These are phyloP conservation scores for Ptyas mucosa DNA, from an alignment of 2,113 vertebrate species.

Conservation along the genomic window DNA sequence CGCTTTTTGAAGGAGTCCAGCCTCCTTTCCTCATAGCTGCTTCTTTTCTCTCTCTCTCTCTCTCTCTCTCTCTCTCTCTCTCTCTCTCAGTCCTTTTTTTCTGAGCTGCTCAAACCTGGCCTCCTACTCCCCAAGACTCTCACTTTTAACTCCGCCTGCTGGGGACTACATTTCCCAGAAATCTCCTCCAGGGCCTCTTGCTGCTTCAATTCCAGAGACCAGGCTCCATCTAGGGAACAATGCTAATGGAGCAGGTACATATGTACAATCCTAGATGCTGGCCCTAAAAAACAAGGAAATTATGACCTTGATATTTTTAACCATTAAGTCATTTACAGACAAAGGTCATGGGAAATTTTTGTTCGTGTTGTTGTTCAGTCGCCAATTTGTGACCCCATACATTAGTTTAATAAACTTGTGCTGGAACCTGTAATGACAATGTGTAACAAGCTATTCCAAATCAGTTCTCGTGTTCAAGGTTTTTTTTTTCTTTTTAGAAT, in stretches of 20 bases:
- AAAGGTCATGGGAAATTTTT: background rate
- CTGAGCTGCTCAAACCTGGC: background rate
- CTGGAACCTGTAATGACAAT: constrained; percentile 1
- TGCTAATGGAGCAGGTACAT: background rate
- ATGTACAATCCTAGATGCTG: background rate
- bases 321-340: background rate
- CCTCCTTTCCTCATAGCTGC: background rate
- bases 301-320: background rate
- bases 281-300: background rate
- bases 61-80: background rate
- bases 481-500: background rate
- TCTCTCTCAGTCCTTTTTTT: background rate
- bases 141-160: background rate
- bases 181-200: background rate
- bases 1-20: too few relatives aligned
- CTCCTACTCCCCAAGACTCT: background rate
- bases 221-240: background rate
- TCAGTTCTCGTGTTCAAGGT: background rate
- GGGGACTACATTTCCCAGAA: background rate
- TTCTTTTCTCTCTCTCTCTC: too few relatives aligned
- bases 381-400: background rate
- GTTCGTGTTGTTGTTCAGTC: background rate
- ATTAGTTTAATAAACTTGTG: constrained; percentile 15
- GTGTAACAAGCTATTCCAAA: constrained; percentile 17
- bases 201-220: background rate